Percentiles rank a stretch among this genome's conserved stretches.
These are phyloP conservation scores for Standfussiana lucernea DNA, from an alignment of 2,888 invertebrate species.

Conservation along the genomic window DNA sequence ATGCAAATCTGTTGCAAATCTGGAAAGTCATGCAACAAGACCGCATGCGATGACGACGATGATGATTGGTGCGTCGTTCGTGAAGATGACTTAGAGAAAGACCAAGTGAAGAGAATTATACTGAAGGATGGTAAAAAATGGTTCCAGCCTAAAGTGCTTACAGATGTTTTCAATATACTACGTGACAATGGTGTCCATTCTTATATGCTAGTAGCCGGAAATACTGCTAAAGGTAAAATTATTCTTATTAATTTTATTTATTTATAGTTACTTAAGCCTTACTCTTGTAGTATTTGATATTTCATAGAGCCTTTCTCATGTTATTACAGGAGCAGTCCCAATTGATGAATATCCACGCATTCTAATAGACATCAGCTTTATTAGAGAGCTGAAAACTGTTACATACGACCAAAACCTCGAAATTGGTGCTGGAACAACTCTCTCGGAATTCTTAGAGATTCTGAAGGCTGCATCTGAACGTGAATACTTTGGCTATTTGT, in stretches of 20 bases:
- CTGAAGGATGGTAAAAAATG: constrained; percentile 83
- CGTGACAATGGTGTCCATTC: constrained; percentile 76
- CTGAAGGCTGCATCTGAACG: constrained; percentile 75
- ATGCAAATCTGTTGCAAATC: constrained; percentile 65
- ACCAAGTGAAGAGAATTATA: constrained; percentile 64
- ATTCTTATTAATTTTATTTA: too few species aligned
- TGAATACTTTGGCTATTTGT: constrained; percentile 90
- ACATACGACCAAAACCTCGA: constrained; percentile 82
- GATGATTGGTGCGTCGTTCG: constrained; percentile 77
- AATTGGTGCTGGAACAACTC: constrained; percentile 90
- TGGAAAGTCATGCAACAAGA: constrained; percentile 59
- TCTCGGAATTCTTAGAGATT: constrained; percentile 88
- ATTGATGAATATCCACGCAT: constrained; percentile 78
- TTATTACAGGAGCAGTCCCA: constrained; percentile 80
- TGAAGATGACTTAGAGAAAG: constrained; percentile 63
- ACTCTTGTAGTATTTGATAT: too few species aligned
- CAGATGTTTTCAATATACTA: constrained; percentile 86
- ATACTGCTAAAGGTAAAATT: constrained; percentile 92
- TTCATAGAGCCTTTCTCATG: too few species aligned
- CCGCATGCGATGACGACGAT: constrained; percentile 62
- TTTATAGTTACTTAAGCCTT: too few species aligned
- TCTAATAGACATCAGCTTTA: constrained; percentile 91
- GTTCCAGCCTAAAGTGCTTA: constrained; percentile 86
- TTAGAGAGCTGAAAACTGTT: constrained; percentile 89
- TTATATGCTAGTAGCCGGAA: constrained; percentile 92